Evolutionary conservation across 1,140 invertebrate species (phyloP), one percentile per base, ranked within the genome.

Genomic region (Drosophila nannoptera): DNA sequence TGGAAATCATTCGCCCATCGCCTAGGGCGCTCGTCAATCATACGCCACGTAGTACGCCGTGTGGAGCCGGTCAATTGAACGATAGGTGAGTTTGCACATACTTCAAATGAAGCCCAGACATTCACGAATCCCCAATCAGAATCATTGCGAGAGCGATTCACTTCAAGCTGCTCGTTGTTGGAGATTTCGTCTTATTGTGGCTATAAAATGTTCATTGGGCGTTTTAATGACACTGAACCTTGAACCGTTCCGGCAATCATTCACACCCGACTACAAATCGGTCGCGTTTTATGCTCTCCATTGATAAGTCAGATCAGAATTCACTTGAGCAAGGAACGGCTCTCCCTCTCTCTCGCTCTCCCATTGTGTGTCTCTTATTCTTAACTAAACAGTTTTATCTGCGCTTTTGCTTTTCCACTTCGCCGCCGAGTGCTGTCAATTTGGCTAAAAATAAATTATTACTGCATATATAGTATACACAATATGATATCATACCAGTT

Each of bases 371-470:
- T 45, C 43, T 29, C 9, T 35, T 31, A 32, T 59, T 59, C 50
- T 81, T 66, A 84, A 66, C 70, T 78, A 75, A 76, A 64, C 59
- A 68, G 11, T 83, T 82, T 82, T 82, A 83, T 83, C 75, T 73
- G 53, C 14, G 43, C 43, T 52, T 56, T 70, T 55, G 55, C 60
- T 62, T 63, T 73, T 66, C 33, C 16, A 33, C 60, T 58, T 38
- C 60, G 29, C 60, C 69, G 22, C 22, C 63, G 53, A 56, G 56
- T 73, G 77, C 78, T 83, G 80, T 74, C 81, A 77, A 86, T 86
- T 84, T 86, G 69, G 73, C 81, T 84, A 84, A 84, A 84, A 84
- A 84, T 84, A 84, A 84, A 84, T 77, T 65, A 86, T 84, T 84
- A 81, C 73, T 69, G 80, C 73, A 38, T 73, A 68, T 83, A 80